These are phyloP conservation scores for Trogon melanurus DNA, from an alignment of 2,113 vertebrate genomes.

Conservation along the genomic window DNA sequence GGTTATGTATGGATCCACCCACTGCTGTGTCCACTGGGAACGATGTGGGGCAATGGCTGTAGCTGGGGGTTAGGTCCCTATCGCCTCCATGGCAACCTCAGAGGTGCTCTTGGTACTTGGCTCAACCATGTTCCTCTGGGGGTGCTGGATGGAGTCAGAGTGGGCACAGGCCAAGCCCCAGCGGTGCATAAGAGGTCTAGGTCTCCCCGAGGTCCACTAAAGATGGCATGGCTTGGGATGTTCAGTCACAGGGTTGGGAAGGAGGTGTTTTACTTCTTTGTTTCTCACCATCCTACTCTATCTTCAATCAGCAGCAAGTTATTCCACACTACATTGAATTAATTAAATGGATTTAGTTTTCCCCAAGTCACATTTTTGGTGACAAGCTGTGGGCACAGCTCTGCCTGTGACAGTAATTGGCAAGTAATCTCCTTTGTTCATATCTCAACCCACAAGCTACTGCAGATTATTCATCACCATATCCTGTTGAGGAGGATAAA, in stretches of 20 bases:
- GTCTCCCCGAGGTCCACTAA: not conserved
- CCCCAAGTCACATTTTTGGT: not conserved
- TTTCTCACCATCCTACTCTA: not conserved
- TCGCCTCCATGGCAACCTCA: not conserved
- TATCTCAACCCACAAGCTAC: fast-evolving
- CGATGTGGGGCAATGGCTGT: no score
- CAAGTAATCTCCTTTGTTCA: not conserved
- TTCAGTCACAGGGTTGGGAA: not conserved
- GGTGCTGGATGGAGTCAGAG: not conserved
- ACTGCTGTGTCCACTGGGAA: no score
- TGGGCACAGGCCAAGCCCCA: not conserved
- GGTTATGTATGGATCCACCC: not conserved
- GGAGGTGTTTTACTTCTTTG: not conserved
- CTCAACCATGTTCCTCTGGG: not conserved
- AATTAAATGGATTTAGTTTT: not conserved
- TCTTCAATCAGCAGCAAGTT: not conserved
- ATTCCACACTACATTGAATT: not conserved
- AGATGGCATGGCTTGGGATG: fast-evolving
- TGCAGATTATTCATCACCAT: not conserved
- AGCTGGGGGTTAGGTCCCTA: fast-evolving
- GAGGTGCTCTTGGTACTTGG: not conserved
- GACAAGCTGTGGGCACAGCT: not conserved
- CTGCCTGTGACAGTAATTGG: fast-evolving
- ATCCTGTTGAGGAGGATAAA: not conserved
- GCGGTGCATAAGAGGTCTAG: not conserved